These are phyloP conservation scores for Poecilia picta DNA, from an alignment of 2,797 vertebrate species.

Conservation along the genomic window DNA sequence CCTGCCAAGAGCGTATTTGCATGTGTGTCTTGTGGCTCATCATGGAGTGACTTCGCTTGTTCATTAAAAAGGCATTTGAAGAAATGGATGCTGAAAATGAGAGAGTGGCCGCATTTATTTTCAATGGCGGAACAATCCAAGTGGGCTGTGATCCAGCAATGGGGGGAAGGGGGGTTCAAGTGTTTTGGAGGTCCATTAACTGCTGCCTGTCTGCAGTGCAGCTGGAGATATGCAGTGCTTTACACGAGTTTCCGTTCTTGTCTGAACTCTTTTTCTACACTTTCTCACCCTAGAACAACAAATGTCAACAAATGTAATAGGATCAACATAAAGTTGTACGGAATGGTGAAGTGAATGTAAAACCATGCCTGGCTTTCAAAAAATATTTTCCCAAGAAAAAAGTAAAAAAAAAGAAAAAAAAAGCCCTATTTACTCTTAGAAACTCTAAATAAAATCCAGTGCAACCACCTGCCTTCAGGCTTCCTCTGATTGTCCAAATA, in stretches of 20 bases:
- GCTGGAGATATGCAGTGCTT: neutral
- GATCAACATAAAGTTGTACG: neutral
- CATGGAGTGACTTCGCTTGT: slow-evolving; percentile 69
- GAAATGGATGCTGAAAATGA: slow-evolving; percentile 63
- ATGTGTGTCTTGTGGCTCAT: slow-evolving; percentile 58
- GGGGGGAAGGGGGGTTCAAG: slow-evolving; percentile 12
- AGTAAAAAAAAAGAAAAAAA: neutral
- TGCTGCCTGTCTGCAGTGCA: slow-evolving; percentile 14
- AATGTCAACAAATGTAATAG: neutral
- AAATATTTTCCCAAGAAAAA: neutral
- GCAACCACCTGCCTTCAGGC: neutral
- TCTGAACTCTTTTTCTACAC: neutral
- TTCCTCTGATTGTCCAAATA: neutral
- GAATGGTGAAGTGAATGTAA: neutral
- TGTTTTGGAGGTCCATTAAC: slow-evolving; percentile 38
- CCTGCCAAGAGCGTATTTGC: slow-evolving; percentile 70
- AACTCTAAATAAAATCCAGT: neutral
- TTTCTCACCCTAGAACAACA: neutral
- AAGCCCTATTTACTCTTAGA: neutral
- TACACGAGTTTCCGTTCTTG: neutral
- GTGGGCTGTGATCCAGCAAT: slow-evolving; percentile 50
- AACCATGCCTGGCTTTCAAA: neutral
- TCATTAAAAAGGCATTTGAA: slow-evolving; percentile 81
- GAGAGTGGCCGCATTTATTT: slow-evolving; percentile 58
- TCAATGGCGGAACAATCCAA: slow-evolving; percentile 50